Evolutionary conservation across 2,888 invertebrate genomes (phyloP).

Genomic region (Limnephilus lunatus): DNA sequence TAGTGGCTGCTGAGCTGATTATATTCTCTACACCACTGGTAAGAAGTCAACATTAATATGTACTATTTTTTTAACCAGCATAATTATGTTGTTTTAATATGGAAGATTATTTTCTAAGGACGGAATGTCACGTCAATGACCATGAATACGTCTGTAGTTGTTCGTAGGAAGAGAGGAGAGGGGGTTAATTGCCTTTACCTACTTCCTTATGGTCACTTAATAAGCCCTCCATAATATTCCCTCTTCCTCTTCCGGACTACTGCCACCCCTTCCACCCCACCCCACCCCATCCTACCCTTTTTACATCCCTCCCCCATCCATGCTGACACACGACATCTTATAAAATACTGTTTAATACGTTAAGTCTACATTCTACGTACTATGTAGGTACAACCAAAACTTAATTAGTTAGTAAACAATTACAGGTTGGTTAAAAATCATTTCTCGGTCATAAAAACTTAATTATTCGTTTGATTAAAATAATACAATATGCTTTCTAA

Average conservation of each 20-base stretch:
- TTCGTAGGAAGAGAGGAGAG: neutral
- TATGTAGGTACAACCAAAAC: no score
- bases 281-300: neutral
- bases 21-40: neutral
- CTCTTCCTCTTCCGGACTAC: constrained; percentile 45
- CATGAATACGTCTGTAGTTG: neutral
- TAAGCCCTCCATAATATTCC: constrained; percentile 54
- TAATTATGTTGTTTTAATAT: neutral
- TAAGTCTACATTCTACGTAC: no score
- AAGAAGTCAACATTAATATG: neutral
- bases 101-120: no score
- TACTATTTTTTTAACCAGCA: neutral
- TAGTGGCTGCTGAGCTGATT: neutral
- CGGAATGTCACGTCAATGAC: neutral
- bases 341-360: neutral
- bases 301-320: neutral
- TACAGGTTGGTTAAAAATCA: neutral
- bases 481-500: neutral
- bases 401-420: neutral
- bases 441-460: neutral
- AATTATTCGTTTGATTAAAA: neutral
- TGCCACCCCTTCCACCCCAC: neutral
- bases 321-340: neutral
- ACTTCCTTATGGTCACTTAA: constrained; percentile 65
- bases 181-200: constrained; percentile 64